These are phyloP conservation scores for Sebastes alutus DNA, from an alignment of 2,797 vertebrate genomes.

Conservation along the genomic window DNA sequence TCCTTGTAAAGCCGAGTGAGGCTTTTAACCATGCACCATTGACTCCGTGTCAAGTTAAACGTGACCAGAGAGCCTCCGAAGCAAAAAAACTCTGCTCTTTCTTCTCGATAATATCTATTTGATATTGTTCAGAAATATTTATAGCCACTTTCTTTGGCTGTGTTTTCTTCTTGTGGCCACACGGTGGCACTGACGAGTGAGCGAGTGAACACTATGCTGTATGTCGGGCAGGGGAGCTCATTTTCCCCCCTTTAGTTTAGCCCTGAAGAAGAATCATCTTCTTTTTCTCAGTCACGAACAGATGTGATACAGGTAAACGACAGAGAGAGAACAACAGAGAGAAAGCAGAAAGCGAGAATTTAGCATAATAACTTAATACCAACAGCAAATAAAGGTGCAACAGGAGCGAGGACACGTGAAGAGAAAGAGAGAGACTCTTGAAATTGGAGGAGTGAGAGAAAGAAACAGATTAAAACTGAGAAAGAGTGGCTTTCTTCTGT, in stretches of 20 bases:
- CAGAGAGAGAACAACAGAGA: conserved; percentile 39
- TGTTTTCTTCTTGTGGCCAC: conserved; percentile 63
- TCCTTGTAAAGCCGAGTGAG: conserved; percentile 21
- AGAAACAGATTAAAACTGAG: conserved; percentile 40
- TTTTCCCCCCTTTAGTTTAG: not conserved
- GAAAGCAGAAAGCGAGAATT: conserved; percentile 60
- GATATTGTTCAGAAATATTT: conserved; percentile 47
- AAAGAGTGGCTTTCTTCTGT: conserved; percentile 63
- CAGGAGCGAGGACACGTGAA: conserved; percentile 46
- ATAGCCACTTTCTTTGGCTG: conserved; percentile 53
- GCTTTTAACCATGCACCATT: conserved; percentile 38
- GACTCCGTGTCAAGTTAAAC: conserved; percentile 8
- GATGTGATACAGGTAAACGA: conserved; percentile 24
- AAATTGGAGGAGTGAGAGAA: conserved; percentile 46
- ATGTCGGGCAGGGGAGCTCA: not conserved
- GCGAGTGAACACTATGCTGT: conserved; percentile 22
- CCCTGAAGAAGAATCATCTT: conserved; percentile 47
- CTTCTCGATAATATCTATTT: conserved; percentile 21
- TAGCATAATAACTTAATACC: conserved; percentile 37
- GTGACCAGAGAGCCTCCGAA: conserved; percentile 18
- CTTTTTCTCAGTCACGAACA: conserved; percentile 54
- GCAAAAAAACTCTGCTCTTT: conserved; percentile 25
- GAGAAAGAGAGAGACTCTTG: conserved; percentile 74
- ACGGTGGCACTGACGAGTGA: conserved; percentile 67
- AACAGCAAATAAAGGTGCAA: conserved; percentile 51